Base-by-base conservation (phyloP, 1,140 invertebrate genomes). In the Diuraphis noxia region DNA sequence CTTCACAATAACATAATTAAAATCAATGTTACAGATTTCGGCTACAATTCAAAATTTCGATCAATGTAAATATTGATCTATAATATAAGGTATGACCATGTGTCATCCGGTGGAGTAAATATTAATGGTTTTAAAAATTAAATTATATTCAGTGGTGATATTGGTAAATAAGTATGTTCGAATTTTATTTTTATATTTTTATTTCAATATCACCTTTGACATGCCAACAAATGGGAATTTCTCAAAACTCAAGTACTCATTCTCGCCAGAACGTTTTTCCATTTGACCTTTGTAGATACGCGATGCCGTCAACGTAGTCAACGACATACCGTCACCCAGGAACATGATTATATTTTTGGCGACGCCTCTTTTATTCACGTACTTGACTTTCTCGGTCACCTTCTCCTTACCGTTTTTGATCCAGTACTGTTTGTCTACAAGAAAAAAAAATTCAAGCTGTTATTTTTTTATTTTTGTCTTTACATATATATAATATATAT, bases 271-370 rank as follows among this genome's bases (percentile, higher is more conserved):
- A 36, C 92, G 92, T 0, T 95, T 94, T 7, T 93, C 72, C 0
- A 94, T 93, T 93, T 97, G 96, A 0, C 96, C 96, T 93, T 95
- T 95, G 43, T 95, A 95, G 46, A 96, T 96, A 87, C 96, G 94
- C 23, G 95, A 95, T 0, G 96, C 96, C 0, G 96, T 96, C 21
- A 97, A 92, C 0, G 96, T 97, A 5, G 96, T 94, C 21, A 97
- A 93, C 2, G 96, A 96, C 95, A 97, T 96, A 5, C 97, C 97
- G 93, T 97, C 96, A 0, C 97, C 97, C 79, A 97, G 93, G 92
- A 97, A 96, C 92, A 97, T 93, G 30, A 97, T 96, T 0, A 96
- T 94, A 93, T 97, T 97, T 92, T 96, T 96, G 17, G 96, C 96
- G 85, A 92, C 92, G 1, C 93, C 93, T 21, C 19, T 92, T 63